These are phyloP conservation scores for Gasteruption jaculator DNA, from an alignment of 2,888 invertebrate species.

Conservation along the genomic window DNA sequence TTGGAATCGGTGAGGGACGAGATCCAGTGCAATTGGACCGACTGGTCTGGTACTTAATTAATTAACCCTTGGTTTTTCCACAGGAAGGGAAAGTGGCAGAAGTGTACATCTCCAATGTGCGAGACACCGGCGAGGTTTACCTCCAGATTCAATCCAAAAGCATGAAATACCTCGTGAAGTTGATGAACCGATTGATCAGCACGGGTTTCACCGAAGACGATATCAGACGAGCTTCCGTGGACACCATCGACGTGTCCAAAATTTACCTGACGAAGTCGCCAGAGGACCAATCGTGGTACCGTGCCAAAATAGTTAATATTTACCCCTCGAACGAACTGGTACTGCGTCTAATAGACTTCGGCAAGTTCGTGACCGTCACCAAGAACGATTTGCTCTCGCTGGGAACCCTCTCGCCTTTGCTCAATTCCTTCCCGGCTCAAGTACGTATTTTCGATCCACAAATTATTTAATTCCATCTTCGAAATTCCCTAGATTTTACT, in stretches of 20 bases:
- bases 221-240: conserved; percentile 20
- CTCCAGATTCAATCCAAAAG: conserved; percentile 48
- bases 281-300: conserved; percentile 50
- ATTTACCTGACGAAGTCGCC: conserved; percentile 54
- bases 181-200: conserved; percentile 35
- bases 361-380: conserved; percentile 51
- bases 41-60: conserved; percentile 1
- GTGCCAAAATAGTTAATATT: conserved; percentile 52
- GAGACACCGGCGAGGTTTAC: conserved; percentile 49
- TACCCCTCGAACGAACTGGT: conserved; percentile 45
- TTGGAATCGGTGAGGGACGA: conserved; percentile 39
- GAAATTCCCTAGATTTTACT: neutral
- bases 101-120: conserved; percentile 50
- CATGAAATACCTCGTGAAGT: conserved; percentile 35
- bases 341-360: conserved; percentile 58
- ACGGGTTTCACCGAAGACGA: conserved; percentile 21
- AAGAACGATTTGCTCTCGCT: conserved; percentile 50
- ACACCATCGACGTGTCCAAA: conserved; percentile 36
- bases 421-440: conserved; percentile 51
- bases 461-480: conserved; percentile 1
- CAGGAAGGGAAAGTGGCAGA: conserved; percentile 31
- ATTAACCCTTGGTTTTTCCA: neutral
- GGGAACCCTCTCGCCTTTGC: conserved; percentile 48
- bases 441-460: conserved; percentile 33
- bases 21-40: neutral